Evolutionary conservation across 2,797 vertebrate species (phyloP), one percentile per base, ranked within the genome.

Genomic region (Sebastes baramenuke): DNA sequence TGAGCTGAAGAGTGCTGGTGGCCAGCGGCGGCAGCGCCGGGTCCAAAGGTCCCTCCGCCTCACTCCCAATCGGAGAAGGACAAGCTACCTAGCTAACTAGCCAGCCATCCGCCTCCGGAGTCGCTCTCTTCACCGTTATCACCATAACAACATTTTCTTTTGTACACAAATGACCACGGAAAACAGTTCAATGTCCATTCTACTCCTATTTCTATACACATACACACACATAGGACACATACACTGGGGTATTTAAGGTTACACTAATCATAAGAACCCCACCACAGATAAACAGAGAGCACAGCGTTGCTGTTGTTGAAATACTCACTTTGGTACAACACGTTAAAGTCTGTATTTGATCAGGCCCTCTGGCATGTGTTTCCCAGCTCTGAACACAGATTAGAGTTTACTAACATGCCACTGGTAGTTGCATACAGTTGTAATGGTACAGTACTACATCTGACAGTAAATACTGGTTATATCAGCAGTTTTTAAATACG

Each of bases 311-410:
- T 79, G 81, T 72, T 67, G 32, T 72, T 67, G 32, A 86, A 90
- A 90, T 64, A 88, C 52, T 89, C 83, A 91, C 90, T 93, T 94
- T 94, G 94, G 94, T 93, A 89, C 87, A 72, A 85, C 83, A 88
- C 16, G 22, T 49, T 66, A 84, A 62, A 54, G 58, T 82, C 60
- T 87, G 86, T 54, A 20, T 80, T 75, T 75, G 66, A 72, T 84
- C 32, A 42, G 77, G 76, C 84, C 75, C 36, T 79, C 58, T 67
- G 79, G 67, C 49, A 1, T 54, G 75, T 86, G 70, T 83, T 79
- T 67, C 56, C 55, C 72, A 69, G 71, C 87, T 83, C 75, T 61
- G 34, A 67, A 86, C 79, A 83, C 81, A 71, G 42, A 82, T 66
- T 36, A 42, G 61, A 83, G 75, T 66, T 80, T 60, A 89, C 87